Base-by-base conservation (phyloP, 2,113 vertebrate species). In the Phrynosoma blainvillii region DNA sequence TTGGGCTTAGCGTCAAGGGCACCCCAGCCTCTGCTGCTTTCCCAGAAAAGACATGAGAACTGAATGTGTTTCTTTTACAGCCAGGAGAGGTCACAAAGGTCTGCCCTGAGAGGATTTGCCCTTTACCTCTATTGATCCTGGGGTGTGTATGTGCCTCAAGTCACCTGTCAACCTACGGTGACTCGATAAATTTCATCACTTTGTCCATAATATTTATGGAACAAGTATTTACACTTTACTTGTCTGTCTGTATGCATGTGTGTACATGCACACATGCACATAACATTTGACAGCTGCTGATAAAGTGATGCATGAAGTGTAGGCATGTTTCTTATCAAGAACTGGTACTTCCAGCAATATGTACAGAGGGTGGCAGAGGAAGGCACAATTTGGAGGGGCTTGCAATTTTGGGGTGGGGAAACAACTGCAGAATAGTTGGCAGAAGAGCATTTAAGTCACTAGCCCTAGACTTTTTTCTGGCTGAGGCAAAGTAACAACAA, bases 11-110 rank as follows among this genome's bases (percentile, higher is more conserved):
- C 2, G 2, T 18, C 76, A n/a, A 66, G 52, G 40, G 21, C 1
- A 30, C 1, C 6, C 27, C 0, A 1, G 27, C 13, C 65, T 30
- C 14, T 32, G 4, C 21, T 2, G 2, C 21, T 12, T 18, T 54
- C 27, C 30, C 59, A 68, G 36, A 11, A 47, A 86, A 87, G 11
- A 0, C 13, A 76, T 59, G 47, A 1, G 0, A 1, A 76, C 36
- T 66, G 21, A 27, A 56, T 66, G n/a, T 68, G 30, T 40, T 65
- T 70, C 56, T 62, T 21, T 77, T 23, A 83, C 74, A 23, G 25
- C n/a, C 8, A 18, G 1, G 11, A 84, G 23, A 68, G 65, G 74
- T 68, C 23, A 70, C 13, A 16, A 86, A 79, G 62, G 70, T 84
- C 59, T 85, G 81, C 0, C 0, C 42, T 77, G 52, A 89, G 80